Percentiles rank a stretch among this genome's conserved stretches.
These are phyloP conservation scores for Rhegmatorhina hoffmannsi DNA, from an alignment of 2,113 vertebrate genomes.

Conservation along the genomic window DNA sequence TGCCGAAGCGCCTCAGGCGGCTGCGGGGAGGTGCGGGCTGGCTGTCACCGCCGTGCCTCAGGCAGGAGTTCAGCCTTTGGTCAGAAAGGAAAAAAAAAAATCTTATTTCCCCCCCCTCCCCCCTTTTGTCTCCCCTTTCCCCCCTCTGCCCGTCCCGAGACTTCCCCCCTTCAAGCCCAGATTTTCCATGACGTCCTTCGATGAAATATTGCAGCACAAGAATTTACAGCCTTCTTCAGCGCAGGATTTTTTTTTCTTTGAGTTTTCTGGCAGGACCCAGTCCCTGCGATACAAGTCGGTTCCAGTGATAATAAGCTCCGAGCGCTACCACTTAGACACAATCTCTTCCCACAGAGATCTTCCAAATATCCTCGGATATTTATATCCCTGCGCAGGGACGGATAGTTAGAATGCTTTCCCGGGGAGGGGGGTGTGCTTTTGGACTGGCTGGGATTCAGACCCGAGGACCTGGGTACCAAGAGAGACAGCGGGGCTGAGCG, in stretches of 20 bases:
- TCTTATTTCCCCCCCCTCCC: not conserved
- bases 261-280: constrained; percentile 49
- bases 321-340: not conserved
- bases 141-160: not conserved
- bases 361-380: not conserved
- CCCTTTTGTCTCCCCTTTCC: not conserved
- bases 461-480: not conserved
- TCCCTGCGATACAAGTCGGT: not conserved
- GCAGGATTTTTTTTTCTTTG: constrained; percentile 42
- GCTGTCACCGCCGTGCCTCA: not conserved
- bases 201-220: constrained; percentile 85
- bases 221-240: constrained; percentile 81
- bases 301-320: not conserved
- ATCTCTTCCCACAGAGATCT: constrained; percentile 29
- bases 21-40: not conserved
- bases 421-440: not conserved
- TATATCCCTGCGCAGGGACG: not conserved
- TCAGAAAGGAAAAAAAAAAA: not conserved
- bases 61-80: constrained; percentile 47
- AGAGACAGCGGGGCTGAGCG: not conserved
- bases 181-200: constrained; percentile 90
- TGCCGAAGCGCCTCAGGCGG: not conserved
- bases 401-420: not conserved
- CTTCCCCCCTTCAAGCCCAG: constrained; percentile 44
- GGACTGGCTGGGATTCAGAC: not conserved